These are phyloP conservation scores for Apodemus agrarius DNA, from an alignment of 2,797 vertebrate genomes.

Conservation along the genomic window DNA sequence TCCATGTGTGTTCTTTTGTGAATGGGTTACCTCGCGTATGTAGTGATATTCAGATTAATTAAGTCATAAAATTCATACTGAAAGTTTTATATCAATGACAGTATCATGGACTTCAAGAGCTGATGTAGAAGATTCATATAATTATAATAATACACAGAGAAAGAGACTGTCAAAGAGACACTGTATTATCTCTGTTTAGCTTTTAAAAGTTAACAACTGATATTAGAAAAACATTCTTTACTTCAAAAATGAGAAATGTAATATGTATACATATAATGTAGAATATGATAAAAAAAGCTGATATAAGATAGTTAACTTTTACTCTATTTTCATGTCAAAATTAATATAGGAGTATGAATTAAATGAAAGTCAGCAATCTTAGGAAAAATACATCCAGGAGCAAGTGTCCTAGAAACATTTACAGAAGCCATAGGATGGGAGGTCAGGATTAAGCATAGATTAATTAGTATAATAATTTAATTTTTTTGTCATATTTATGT, in stretches of 20 bases:
- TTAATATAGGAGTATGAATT: conserved; percentile 60
- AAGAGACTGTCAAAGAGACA: conserved; percentile 28
- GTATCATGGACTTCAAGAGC: not conserved
- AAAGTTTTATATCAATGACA: not conserved
- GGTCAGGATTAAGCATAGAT: conserved; percentile 42
- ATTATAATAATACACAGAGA: conserved; percentile 36
- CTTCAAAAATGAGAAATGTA: conserved; percentile 53
- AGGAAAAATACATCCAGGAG: conserved; percentile 63
- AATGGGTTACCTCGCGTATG: too few species aligned
- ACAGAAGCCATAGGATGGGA: not conserved
- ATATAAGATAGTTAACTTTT: conserved; percentile 57
- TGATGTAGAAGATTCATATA: conserved; percentile 33
- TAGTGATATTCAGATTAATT: conserved; percentile 3
- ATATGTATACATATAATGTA: not conserved
- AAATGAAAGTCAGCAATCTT: conserved; percentile 69
- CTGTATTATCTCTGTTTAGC: conserved; percentile 4
- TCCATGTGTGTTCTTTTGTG: too few species aligned
- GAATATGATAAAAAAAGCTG: conserved; percentile 64
- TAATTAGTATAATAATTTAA: conserved; percentile 19
- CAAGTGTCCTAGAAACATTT: conserved; percentile 57
- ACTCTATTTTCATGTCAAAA: conserved; percentile 69
- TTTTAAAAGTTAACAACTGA: conserved; percentile 30
- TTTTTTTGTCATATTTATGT: conserved; percentile 9
- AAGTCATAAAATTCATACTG: conserved; percentile 33
- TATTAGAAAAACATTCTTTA: conserved; percentile 37